Base-by-base conservation (phyloP, 2,888 invertebrate genomes). In the Ormia ochracea region DNA sequence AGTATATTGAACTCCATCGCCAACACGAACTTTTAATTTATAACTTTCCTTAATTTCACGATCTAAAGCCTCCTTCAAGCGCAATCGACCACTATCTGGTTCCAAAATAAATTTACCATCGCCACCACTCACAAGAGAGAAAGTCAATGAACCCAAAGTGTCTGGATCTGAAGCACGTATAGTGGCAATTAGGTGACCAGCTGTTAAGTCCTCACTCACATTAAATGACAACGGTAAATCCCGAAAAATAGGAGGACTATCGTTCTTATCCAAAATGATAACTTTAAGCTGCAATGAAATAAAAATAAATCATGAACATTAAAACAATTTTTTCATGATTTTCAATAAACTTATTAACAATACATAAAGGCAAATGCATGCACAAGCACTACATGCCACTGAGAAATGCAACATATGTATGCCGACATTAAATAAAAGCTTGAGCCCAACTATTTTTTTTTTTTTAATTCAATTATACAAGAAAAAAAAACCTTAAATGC, bases 211-310 rank as follows among this genome's bases (percentile, higher is more conserved):
- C 88, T 97, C 97, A 1, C 96, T 96, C 1, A 96, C 94, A 70
- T 93, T 91, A 88, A 94, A 95, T 59, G 92, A 92, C 84, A 94
- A 90, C 14, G 94, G 94, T 36, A 94, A 92, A 81, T 94, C 93
- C 84, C 93, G 93, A 91, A 96, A 96, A 68, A 94, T 93, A 3
- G 98, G 98, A n/a, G 97, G 96, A 86, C 96, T 96, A 91, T 98
- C 98, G 90, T 98, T 98, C 90, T 95, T 95, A 91, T 98, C 98
- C 88, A 95, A 89, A 65, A 98, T 94, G 73, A 93, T 93, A 83
- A 98, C 93, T 89, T 93, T 93, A 84, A 97, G 95, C 97, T 97
- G 93, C 23, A 92, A 93, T 84, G 83, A 82, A 82, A 59, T 9
- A 72, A 43, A 80, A 72, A 72, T 72, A 75, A 56, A 66, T 72